A percentile compares a stretch with the other conserved stretches of the same genome.
Evolutionary conservation across 1,140 invertebrate species (phyloP).

Genomic region (Archivesica marissinica): DNA sequence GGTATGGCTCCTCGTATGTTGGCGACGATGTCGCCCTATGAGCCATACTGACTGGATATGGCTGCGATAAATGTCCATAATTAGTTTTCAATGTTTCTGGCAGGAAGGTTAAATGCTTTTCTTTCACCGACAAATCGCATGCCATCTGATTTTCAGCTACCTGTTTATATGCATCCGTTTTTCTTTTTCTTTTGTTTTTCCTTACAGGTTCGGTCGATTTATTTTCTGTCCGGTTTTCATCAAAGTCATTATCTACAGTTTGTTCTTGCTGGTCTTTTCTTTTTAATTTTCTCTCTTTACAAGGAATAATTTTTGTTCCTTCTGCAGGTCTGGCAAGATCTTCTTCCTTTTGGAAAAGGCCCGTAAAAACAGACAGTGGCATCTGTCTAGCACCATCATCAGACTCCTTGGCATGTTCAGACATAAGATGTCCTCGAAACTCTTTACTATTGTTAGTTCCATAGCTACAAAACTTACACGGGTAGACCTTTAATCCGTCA

Average conservation of each 20-base stretch:
- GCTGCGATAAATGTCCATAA: not conserved
- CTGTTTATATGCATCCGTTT: not conserved
- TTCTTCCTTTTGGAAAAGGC: conserved; percentile 75
- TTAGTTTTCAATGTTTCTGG: not conserved
- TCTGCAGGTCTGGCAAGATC: conserved; percentile 77
- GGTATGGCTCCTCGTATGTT: not conserved
- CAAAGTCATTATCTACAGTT: conserved; percentile 86
- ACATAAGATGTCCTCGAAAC: conserved; percentile 88
- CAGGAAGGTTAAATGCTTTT: not conserved
- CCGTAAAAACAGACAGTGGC: conserved; percentile 76
- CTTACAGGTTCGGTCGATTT: not conserved
- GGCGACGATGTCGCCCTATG: not conserved
- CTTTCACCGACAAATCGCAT: conserved; percentile 15
- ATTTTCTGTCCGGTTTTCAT: not conserved
- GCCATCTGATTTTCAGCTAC: not conserved
- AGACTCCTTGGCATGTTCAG: conserved; percentile 85
- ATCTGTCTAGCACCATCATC: conserved; percentile 68
- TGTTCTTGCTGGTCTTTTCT: conserved; percentile 77
- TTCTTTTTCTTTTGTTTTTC: conserved; percentile 23
- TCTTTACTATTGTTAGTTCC: conserved; percentile 88
- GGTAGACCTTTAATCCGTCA: conserved; percentile 90
- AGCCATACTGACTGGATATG: not conserved
- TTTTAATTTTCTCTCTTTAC: conserved; percentile 72
- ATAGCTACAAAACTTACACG: conserved; percentile 88
- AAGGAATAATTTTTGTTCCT: conserved; percentile 77